A percentile compares a stretch with the other conserved stretches of the same genome.
Evolutionary conservation across 2,113 vertebrate genomes (phyloP).

Genomic region (Misgurnus anguillicaudatus): DNA sequence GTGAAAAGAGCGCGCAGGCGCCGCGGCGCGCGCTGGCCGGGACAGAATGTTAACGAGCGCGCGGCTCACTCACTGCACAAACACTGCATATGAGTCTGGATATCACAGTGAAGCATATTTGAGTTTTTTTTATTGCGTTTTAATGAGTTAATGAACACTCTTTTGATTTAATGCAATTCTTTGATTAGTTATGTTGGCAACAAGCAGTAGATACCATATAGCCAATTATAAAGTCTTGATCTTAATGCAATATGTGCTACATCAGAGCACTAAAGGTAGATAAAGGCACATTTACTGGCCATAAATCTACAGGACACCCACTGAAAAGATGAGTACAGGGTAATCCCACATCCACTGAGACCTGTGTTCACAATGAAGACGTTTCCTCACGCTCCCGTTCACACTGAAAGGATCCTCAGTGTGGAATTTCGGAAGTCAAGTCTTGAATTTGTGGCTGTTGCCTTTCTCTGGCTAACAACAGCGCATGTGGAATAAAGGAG

Average conservation of each 20-base stretch:
- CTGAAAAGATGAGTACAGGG: conserved; percentile 9
- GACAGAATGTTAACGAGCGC: conserved; percentile 75
- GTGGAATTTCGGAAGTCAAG: conserved; percentile 62
- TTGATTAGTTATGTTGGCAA: too few species aligned
- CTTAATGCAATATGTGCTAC: too few species aligned
- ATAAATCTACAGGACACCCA: not conserved
- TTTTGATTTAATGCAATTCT: not conserved
- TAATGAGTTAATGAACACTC: too few species aligned
- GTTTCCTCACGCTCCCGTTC: conserved; percentile 52
- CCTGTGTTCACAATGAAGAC: conserved; percentile 32
- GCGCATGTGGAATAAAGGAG: conserved; percentile 54
- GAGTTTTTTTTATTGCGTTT: too few species aligned
- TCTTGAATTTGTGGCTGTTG: conserved; percentile 53
- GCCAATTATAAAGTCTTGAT: too few species aligned
- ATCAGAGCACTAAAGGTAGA: conserved; percentile 5
- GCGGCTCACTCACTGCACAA: conserved; percentile 38
- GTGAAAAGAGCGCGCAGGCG: conserved; percentile 76
- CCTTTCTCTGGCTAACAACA: conserved; percentile 56
- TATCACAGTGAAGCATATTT: too few species aligned
- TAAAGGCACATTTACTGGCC: conserved; percentile 5
- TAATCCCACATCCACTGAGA: conserved; percentile 34
- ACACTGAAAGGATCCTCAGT: conserved; percentile 50
- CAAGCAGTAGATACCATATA: too few species aligned
- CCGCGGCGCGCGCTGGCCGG: conserved; percentile 69
- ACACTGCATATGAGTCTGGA: conserved; percentile 5